These are phyloP conservation scores for Bombus polaris DNA, from an alignment of 1,140 invertebrate species.

Conservation along the genomic window DNA sequence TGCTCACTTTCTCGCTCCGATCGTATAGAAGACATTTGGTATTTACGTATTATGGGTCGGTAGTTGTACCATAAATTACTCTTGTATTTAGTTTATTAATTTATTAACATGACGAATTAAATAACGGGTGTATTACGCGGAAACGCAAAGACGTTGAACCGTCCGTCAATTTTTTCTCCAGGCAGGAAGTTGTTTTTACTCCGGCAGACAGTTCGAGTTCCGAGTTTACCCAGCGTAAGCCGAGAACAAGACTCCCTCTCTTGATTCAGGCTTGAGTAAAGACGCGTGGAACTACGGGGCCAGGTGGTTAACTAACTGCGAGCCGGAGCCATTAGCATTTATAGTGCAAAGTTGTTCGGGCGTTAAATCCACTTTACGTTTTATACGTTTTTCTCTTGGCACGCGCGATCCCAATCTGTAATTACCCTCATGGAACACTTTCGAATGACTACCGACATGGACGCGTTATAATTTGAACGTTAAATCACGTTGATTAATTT, in stretches of 20 bases:
- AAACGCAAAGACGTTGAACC: neutral
- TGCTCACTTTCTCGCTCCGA: no score
- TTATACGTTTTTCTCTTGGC: constrained; percentile 57
- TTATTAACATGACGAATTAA: no score
- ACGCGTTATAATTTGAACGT: constrained; percentile 1
- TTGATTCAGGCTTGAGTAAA: constrained; percentile 41
- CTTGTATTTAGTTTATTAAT: no score
- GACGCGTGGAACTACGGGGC: constrained; percentile 57
- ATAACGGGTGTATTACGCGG: no score
- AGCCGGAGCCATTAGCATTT: constrained; percentile 67
- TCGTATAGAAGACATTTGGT: no score
- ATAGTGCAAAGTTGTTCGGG: constrained; percentile 70
- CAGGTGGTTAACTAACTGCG: constrained; percentile 59
- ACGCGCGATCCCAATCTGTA: constrained; percentile 59
- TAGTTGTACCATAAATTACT: no score
- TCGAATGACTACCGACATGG: constrained; percentile 8
- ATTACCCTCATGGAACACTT: constrained; percentile 47
- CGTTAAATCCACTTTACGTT: constrained; percentile 65
- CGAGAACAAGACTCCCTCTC: constrained; percentile 41
- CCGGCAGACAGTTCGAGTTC: constrained; percentile 55
- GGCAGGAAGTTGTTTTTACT: neutral
- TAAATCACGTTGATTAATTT: constrained; percentile 27
- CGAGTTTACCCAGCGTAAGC: constrained; percentile 44
- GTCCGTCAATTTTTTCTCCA: constrained; percentile 44
- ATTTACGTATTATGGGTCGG: no score